These are phyloP conservation scores for Rhopalosiphum nymphaeae DNA, from an alignment of 2,888 invertebrate genomes.

Conservation along the genomic window DNA sequence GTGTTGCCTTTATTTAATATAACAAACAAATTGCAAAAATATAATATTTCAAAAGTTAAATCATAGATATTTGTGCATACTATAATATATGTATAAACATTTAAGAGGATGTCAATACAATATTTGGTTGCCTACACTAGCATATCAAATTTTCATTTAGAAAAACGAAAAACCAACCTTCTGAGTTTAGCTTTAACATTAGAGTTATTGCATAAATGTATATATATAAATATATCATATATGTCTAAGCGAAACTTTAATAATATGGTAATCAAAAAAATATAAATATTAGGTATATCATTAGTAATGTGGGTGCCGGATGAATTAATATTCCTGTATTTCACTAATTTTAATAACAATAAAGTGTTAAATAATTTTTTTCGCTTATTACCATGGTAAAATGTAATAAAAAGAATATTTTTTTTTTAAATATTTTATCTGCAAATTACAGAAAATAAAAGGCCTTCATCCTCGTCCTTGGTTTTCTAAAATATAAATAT, in stretches of 20 bases:
- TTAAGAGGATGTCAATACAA: too few relatives aligned
- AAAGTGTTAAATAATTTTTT: background rate
- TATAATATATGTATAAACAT: too few relatives aligned
- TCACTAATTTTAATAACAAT: background rate
- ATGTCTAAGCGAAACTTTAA: background rate
- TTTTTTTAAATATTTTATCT: background rate
- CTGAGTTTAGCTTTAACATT: too few relatives aligned
- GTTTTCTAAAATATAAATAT: background rate
- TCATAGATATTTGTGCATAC: too few relatives aligned
- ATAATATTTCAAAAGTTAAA: too few relatives aligned
- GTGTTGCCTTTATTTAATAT: too few relatives aligned
- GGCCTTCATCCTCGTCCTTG: background rate
- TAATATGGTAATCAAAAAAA: background rate
- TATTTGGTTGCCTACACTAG: too few relatives aligned
- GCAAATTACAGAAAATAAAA: background rate
- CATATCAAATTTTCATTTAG: too few relatives aligned
- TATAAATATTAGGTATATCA: background rate
- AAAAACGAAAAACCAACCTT: too few relatives aligned
- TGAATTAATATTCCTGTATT: background rate
- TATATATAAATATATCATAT: background rate
- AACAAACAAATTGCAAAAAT: too few relatives aligned
- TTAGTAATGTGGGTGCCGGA: background rate
- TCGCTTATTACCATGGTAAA: background rate
- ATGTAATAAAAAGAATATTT: background rate
- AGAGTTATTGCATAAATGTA: background rate